Conservation (phyloP, 2,113 vertebrate genomes). For the Athene noctua region DNA sequence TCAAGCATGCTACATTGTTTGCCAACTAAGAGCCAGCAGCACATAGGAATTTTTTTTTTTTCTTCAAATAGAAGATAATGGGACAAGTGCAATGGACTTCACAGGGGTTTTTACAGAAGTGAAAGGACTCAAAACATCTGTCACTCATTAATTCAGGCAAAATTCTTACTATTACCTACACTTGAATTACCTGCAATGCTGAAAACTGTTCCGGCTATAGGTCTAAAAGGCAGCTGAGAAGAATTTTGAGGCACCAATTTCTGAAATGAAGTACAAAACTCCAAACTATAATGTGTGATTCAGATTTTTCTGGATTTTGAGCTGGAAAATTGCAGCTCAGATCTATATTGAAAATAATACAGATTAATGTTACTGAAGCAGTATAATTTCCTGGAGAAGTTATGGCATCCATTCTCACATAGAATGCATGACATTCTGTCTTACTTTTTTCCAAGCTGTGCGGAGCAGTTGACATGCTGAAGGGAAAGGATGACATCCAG, state of each 20-base stretch:
- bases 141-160: neutral
- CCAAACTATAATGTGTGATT: neutral
- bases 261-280: neutral
- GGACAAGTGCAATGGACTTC: neutral
- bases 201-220: neutral
- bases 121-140: neutral
- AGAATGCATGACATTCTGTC: neutral
- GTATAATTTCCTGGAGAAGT: neutral
- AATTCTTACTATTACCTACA: neutral
- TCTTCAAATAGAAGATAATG: neutral
- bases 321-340: neutral
- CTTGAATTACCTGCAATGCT: neutral
- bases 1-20: neutral
- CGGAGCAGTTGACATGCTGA: too few species aligned
- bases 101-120: neutral
- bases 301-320: neutral
- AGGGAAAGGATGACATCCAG: too few species aligned
- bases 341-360: neutral
- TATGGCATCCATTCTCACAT: neutral
- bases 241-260: neutral
- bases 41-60: fast-evolving
- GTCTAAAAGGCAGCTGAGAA: neutral
- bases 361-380: neutral
- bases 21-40: neutral
- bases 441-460: neutral